Evolutionary conservation across 2,888 invertebrate species (phyloP), one percentile per base, ranked within the genome.

Genomic region (Phytoseiulus persimilis): DNA sequence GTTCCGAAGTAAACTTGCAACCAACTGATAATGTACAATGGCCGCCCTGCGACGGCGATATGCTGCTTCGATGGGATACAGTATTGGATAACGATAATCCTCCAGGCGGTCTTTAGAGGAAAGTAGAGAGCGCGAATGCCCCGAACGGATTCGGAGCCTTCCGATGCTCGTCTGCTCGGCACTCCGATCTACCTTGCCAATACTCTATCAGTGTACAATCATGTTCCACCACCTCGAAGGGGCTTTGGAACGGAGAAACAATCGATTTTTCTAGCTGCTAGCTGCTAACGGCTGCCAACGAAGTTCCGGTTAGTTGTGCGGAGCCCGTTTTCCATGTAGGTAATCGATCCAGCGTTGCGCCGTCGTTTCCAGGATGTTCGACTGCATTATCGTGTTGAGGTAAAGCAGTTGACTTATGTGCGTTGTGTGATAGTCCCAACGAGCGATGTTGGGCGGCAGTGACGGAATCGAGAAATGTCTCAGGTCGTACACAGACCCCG

Each of bases 381-480:
- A 96, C 90, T 94, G 94, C 91, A 97, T 96, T 87, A 99, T 95
- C 0, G 97, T 96, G 83, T 96, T 95, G 91, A 99, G 95, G 91
- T 98, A 94, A 90, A 94, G 92, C 89, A 95, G 92, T 92, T 99
- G 98, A 94, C 98, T 98, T 33, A 99, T 96, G 93, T 99, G 99
- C 0, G 98, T 98, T 0, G 98, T 96, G 93, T 99, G 99, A 93
- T 99, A 99, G 93, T 99, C 99, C 98, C 99, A 98, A 90, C 99
- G 94, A 0, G 99, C 99, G 91, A 98, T 94, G 93, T 99, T 99
- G 0, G 97, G 97, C 39, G 96, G 95, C 31, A 96, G 95, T 83
- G 83, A 90, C 32, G 96, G 96, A 83, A 97, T 93, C 0, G 96
- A 96, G 92, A 98, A 95, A 93, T 99, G 99, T 28, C 99, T 94